A percentile compares a stretch with the other conserved stretches of the same genome.
Evolutionary conservation across 1,140 invertebrate genomes (phyloP).

Genomic region (Drosophila suzukii): DNA sequence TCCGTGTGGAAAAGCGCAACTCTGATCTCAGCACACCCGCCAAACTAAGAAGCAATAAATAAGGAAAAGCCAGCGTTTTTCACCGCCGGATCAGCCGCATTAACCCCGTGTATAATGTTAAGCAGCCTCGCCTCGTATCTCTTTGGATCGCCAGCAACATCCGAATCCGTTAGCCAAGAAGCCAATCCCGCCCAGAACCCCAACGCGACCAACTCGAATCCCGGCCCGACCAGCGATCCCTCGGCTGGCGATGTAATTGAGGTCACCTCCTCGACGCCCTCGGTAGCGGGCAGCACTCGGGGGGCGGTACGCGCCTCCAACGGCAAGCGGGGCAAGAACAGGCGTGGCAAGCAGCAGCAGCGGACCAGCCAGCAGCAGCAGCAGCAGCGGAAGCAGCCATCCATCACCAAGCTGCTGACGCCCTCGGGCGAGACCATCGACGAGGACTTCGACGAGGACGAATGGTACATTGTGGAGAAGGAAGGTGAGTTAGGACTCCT

Average conservation of each 20-base stretch:
- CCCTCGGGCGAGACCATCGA: constrained; percentile 53
- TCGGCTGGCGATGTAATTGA: constrained; percentile 74
- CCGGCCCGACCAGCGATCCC: constrained; percentile 34
- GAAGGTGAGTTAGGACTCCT: constrained; percentile 59
- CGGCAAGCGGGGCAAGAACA: constrained; percentile 62
- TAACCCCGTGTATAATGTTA: constrained; percentile 82
- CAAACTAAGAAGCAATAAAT: constrained; percentile 50
- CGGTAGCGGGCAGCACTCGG: constrained; percentile 71
- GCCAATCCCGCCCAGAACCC: constrained; percentile 51
- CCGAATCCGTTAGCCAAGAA: constrained; percentile 58
- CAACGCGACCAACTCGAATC: constrained; percentile 18
- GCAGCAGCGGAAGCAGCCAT: constrained; percentile 55
- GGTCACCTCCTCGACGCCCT: constrained; percentile 77
- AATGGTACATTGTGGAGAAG: constrained; percentile 83
- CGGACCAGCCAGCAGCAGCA: constrained; percentile 43
- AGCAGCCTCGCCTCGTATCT: constrained; percentile 83
- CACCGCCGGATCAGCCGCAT: constrained; percentile 36
- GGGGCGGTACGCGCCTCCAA: constrained; percentile 50
- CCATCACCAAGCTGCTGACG: constrained; percentile 64
- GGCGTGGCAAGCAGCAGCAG: constrained; percentile 58
- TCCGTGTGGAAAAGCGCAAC: constrained; percentile 30
- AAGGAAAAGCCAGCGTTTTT: constrained; percentile 17
- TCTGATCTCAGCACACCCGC: constrained; percentile 63
- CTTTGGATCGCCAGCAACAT: constrained; percentile 80
- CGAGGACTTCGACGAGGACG: constrained; percentile 79